Conservation (phyloP, 1,140 invertebrate species). For the Megalonaias nervosa region DNA sequence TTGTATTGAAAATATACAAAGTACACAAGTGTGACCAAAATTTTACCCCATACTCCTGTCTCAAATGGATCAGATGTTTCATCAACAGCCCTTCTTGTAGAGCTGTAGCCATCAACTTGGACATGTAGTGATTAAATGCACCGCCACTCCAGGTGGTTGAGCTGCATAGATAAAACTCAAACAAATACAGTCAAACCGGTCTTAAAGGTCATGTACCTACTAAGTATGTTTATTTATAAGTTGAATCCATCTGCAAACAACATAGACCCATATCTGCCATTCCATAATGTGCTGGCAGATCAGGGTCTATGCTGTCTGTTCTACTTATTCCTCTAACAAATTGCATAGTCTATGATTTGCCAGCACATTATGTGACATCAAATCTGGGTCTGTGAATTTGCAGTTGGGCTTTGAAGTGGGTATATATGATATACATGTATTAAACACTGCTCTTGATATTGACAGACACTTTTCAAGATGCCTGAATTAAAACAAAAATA, state of each 20-base stretch:
- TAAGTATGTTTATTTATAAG: too few relatives aligned
- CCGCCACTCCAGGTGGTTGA: conserved; percentile 76
- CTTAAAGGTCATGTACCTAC: too few relatives aligned
- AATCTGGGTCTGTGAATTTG: too few relatives aligned
- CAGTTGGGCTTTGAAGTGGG: background rate
- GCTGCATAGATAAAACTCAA: conserved; percentile 41
- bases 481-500: background rate
- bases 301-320: too few relatives aligned
- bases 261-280: too few relatives aligned
- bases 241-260: too few relatives aligned
- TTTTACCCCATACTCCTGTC: conserved; percentile 67
- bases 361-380: too few relatives aligned
- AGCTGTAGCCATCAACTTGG: conserved; percentile 75
- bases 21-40: too few relatives aligned
- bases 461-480: background rate
- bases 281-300: too few relatives aligned
- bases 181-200: background rate
- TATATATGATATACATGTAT: background rate
- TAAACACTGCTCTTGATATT: background rate
- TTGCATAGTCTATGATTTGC: too few relatives aligned
- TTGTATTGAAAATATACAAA: too few relatives aligned
- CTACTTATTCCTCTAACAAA: too few relatives aligned
- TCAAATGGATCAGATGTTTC: conserved; percentile 71
- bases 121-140: conserved; percentile 77
- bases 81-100: conserved; percentile 74